These are phyloP conservation scores for Laterallus jamaicensis DNA, from an alignment of 2,113 vertebrate species.

Conservation along the genomic window DNA sequence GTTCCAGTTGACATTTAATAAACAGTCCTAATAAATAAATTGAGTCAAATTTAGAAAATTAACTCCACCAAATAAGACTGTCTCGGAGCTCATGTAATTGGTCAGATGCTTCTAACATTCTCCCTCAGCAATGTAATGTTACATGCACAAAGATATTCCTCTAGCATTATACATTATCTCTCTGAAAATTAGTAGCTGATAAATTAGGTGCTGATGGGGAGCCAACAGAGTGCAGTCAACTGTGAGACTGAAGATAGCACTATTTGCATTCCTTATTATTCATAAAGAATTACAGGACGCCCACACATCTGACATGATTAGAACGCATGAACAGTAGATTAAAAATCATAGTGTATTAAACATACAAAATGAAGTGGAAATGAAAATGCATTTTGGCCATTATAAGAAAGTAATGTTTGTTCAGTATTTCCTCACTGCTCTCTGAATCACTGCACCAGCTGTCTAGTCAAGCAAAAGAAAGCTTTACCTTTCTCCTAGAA, in stretches of 20 bases:
- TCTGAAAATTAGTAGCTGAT: constrained; percentile 68
- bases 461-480: neutral
- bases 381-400: constrained; percentile 41
- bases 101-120: constrained; percentile 13
- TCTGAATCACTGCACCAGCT: neutral
- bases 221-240: constrained; percentile 59
- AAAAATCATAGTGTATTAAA: constrained; percentile 57
- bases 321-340: constrained; percentile 51
- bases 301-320: constrained; percentile 69
- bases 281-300: constrained; percentile 46
- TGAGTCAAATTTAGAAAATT: constrained; percentile 50
- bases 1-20: constrained; percentile 40
- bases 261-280: constrained; percentile 68
- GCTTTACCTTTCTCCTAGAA: neutral
- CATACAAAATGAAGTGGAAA: constrained; percentile 50
- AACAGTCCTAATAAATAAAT: constrained; percentile 34
- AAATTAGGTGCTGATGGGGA: constrained; percentile 68
- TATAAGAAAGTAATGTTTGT: constrained; percentile 51
- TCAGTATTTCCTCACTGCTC: constrained; percentile 13
- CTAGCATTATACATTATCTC: constrained; percentile 42
- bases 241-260: constrained; percentile 61
- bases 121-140: constrained; percentile 32
- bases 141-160: constrained; percentile 37
- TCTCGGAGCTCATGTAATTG: neutral
- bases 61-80: neutral